Evolutionary conservation across 1,140 invertebrate species (phyloP), one percentile per base, ranked within the genome.

Genomic region (Heliconius nattereri): DNA sequence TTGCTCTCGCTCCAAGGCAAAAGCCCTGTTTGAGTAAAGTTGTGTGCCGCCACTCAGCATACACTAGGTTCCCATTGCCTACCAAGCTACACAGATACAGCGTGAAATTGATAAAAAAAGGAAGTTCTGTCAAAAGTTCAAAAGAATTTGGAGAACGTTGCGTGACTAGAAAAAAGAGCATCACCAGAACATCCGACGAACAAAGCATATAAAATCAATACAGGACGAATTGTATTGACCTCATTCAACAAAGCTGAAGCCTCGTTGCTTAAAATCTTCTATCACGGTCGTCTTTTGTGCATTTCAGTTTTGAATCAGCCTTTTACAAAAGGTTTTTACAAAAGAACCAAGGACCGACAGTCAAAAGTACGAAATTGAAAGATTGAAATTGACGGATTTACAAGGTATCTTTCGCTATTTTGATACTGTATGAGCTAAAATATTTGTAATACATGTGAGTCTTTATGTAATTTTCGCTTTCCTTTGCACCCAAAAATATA

Each of bases 121-220:
- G 5, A 66, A 26, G 2, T 13, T 11, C 60, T 29, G 60, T 66
- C 60, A 66, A 66, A 66, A 66, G 26, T 13, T 29, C 23, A 29
- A 66, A 66, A 66, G 54, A 60, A 60, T 60, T 66, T 26, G 60
- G 60, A 5, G 23, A 29, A 26, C 11, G 60, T 11, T 66, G 60
- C 60, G 60, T 66, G 49, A 52, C 26, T 66, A 66, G 49, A 52
- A 66, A 66, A 66, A 66, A 66, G 60, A 66, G 60, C 60, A 66
- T 26, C 26, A 66, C 60, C 26, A 66, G 60, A 16, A 66, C 13
- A 29, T 66, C 60, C 60, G 23, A 75, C 74, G 54, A n/a, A 54
- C 74, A 45, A 75, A 75, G 60, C 54, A 54, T 75, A 60, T 60
- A 75, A 75, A 75, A 75, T 75, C 74, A 66, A 75, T 75, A 75